Evolutionary conservation across 1,140 invertebrate genomes (phyloP).

Genomic region (Halyomorpha halys): DNA sequence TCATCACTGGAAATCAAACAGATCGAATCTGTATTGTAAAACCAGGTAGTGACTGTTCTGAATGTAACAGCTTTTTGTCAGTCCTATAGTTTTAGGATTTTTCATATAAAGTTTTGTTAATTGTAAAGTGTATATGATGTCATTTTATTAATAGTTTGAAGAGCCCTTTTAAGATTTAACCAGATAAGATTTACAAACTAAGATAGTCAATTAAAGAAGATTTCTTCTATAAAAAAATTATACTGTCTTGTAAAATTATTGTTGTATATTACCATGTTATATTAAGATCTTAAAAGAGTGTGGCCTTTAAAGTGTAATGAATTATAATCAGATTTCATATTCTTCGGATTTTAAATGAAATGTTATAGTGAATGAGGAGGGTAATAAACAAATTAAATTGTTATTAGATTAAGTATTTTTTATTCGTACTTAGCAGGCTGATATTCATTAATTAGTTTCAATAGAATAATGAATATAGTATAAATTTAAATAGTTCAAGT

Average conservation of each 20-base stretch:
- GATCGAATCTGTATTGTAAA: conserved; percentile 53
- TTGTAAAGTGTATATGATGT: too few relatives aligned
- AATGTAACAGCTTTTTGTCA: background rate
- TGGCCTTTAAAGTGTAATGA: conserved; percentile 7
- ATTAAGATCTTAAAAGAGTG: conserved; percentile 14
- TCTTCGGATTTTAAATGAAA: background rate
- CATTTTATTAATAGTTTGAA: too few relatives aligned
- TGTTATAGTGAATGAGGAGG: background rate
- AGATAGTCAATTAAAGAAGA: conserved; percentile 11
- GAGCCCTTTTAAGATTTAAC: too few relatives aligned
- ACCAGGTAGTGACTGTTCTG: background rate
- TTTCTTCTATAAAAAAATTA: background rate
- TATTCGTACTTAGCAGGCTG: too few relatives aligned
- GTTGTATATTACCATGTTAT: conserved; percentile 1
- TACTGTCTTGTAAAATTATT: conserved; percentile 8
- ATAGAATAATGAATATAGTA: too few relatives aligned
- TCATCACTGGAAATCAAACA: conserved; percentile 45
- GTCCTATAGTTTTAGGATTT: conserved; percentile 7
- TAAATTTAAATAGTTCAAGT: too few relatives aligned
- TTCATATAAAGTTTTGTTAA: background rate
- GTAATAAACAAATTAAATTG: too few relatives aligned
- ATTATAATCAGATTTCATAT: too few relatives aligned
- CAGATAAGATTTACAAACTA: background rate
- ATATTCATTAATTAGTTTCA: too few relatives aligned
- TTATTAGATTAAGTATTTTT: too few relatives aligned